Percentiles rank a stretch among this genome's conserved stretches.
phyloP scores from a whole-genome alignment of 1,140 invertebrate species.

The Brachionus calyciflorus region DNA sequence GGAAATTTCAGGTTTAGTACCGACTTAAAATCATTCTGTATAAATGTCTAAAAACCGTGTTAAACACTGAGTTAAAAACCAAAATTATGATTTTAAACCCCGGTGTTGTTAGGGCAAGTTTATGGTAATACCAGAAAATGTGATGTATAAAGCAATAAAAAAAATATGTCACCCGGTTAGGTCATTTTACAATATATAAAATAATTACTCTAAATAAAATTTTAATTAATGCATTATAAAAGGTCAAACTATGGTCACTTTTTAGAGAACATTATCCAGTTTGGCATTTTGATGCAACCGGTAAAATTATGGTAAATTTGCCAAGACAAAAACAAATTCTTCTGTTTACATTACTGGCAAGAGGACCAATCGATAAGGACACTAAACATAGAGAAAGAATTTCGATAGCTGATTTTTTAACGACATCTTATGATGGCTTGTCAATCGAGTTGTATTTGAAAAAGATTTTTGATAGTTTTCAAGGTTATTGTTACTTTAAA shows the following conservation, averaged over 20 bases:
- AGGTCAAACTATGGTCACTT: conserved; percentile 10
- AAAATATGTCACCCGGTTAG: neutral
- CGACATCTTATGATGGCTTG: neutral
- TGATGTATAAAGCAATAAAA: too few species aligned
- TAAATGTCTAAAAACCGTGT: too few species aligned
- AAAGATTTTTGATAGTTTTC: neutral
- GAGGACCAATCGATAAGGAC: neutral
- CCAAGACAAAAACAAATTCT: neutral
- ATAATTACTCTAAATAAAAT: neutral
- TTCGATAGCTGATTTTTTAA: neutral
- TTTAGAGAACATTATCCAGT: neutral
- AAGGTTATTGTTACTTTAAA: neutral
- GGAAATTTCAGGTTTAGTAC: too few species aligned
- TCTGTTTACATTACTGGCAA: neutral
- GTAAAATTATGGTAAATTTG: neutral
- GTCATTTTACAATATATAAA: too few species aligned
- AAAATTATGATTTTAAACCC: too few species aligned
- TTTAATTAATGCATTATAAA: neutral
- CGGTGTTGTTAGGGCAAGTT: too few species aligned
- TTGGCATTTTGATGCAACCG: conserved; percentile 20
- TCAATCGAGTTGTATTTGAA: conserved; percentile 24
- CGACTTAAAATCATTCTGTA: too few species aligned
- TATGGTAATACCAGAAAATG: too few species aligned
- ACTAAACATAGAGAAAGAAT: neutral
- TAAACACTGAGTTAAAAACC: too few species aligned